Percentiles rank a stretch among this genome's conserved stretches.
Evolutionary conservation across 2,797 vertebrate genomes (phyloP).

Genomic region (Pipistrellus nathusii): DNA sequence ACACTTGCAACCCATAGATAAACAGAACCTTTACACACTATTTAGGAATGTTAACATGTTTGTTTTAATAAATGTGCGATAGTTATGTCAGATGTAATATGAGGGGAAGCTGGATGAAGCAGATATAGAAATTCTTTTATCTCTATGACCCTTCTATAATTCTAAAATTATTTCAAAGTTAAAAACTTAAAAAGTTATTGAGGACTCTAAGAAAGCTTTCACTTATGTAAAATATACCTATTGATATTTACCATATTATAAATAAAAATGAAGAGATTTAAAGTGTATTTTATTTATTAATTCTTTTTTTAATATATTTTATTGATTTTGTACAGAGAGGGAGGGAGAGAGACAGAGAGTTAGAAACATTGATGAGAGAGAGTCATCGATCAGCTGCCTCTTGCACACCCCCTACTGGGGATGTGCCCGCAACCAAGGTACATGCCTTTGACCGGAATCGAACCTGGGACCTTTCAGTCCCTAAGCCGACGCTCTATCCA

Average conservation of each 20-base stretch:
- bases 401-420: too few relatives aligned
- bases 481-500: too few relatives aligned
- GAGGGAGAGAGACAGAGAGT: too few relatives aligned
- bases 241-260: not conserved
- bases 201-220: not conserved
- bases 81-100: not conserved
- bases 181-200: conserved; percentile 2
- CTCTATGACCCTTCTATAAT: not conserved
- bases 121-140: not conserved
- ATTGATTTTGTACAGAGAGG: too few relatives aligned
- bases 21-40: not conserved
- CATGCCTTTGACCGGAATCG: too few relatives aligned
- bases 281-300: conserved; percentile 2
- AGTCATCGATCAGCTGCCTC: too few relatives aligned
- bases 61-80: not conserved
- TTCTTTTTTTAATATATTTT: too few relatives aligned
- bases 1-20: not conserved
- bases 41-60: conserved; percentile 9
- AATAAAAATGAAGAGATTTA: conserved; percentile 9
- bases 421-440: too few relatives aligned
- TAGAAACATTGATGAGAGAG: too few relatives aligned
- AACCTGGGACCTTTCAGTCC: too few relatives aligned
- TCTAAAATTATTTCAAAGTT: conserved; percentile 14
- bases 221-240: not conserved
- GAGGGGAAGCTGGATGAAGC: not conserved